A percentile compares a stretch with the other conserved stretches of the same genome.
Evolutionary conservation across 2,797 vertebrate genomes (phyloP).

Genomic region (Anomalospiza imberbis): DNA sequence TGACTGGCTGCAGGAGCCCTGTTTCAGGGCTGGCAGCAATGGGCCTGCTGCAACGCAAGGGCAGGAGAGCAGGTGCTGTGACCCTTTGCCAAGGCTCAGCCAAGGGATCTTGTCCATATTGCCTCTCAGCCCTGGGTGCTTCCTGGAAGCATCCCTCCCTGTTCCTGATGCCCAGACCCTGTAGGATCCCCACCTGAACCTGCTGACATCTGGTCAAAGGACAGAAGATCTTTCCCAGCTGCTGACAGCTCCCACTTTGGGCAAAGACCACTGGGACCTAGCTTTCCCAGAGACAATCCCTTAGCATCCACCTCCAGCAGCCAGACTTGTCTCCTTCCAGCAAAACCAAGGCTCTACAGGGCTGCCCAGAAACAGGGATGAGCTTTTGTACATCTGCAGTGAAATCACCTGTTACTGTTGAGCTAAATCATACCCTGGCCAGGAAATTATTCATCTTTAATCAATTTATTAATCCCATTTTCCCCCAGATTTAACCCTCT

Average conservation of each 20-base stretch:
- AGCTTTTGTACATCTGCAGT: not conserved
- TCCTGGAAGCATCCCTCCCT: not conserved
- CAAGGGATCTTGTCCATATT: too few species aligned
- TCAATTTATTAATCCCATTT: not conserved
- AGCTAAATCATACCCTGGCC: not conserved
- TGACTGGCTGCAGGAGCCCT: not conserved
- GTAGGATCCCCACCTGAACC: not conserved
- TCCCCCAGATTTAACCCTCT: not conserved
- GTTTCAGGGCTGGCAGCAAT: not conserved
- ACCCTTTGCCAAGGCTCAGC: not conserved
- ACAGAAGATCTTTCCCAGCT: not conserved
- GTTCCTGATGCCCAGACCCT: too few species aligned
- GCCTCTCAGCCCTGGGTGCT: not conserved
- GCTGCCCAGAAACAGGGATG: not conserved
- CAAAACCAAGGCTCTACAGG: not conserved
- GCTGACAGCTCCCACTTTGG: not conserved
- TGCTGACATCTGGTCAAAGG: not conserved
- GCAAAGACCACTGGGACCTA: not conserved
- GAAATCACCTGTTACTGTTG: not conserved
- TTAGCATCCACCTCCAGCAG: not conserved
- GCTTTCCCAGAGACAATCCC: not conserved
- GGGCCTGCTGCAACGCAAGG: not conserved
- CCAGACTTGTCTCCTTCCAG: not conserved
- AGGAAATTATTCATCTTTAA: not conserved
- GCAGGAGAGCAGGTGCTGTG: accelerated